Conservation (phyloP, 2,797 vertebrate species). For the Spinibarbus caldwelli region DNA sequence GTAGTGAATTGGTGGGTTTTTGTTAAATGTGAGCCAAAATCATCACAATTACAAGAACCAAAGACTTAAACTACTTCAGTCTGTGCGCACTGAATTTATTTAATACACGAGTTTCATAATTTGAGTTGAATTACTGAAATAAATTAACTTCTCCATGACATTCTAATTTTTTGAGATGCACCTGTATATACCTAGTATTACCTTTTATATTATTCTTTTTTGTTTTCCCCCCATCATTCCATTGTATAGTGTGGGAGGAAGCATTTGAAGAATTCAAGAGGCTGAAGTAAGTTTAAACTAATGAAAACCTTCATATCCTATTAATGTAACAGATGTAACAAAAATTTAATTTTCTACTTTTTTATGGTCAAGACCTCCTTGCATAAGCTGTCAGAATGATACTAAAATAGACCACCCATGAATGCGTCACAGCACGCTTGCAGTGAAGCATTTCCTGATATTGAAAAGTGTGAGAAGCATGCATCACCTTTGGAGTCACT, state of each 20-base stretch:
- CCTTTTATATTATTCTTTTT: neutral
- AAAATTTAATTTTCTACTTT: neutral
- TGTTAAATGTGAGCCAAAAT: too few species aligned
- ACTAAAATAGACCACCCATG: constrained; percentile 35
- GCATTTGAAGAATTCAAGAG: constrained; percentile 97
- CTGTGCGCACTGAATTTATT: too few species aligned
- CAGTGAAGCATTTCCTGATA: constrained; percentile 65
- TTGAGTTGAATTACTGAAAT: too few species aligned
- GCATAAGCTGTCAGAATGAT: neutral
- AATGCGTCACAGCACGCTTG: constrained; percentile 40
- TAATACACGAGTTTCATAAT: too few species aligned
- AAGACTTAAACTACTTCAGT: too few species aligned
- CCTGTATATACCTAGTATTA: too few species aligned
- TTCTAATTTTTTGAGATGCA: too few species aligned
- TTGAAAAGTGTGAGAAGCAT: constrained; percentile 61
- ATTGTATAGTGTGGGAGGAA: constrained; percentile 87
- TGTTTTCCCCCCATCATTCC: constrained; percentile 1
- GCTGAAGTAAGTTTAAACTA: constrained; percentile 89
- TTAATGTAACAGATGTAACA: neutral
- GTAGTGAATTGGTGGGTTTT: too few species aligned
- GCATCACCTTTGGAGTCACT: constrained; percentile 38
- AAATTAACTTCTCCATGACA: too few species aligned
- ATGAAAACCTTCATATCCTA: constrained; percentile 28
- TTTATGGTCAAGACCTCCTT: neutral
- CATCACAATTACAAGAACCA: too few species aligned